These are phyloP conservation scores for Andrena praecox DNA, from an alignment of 2,888 invertebrate genomes.

Conservation along the genomic window DNA sequence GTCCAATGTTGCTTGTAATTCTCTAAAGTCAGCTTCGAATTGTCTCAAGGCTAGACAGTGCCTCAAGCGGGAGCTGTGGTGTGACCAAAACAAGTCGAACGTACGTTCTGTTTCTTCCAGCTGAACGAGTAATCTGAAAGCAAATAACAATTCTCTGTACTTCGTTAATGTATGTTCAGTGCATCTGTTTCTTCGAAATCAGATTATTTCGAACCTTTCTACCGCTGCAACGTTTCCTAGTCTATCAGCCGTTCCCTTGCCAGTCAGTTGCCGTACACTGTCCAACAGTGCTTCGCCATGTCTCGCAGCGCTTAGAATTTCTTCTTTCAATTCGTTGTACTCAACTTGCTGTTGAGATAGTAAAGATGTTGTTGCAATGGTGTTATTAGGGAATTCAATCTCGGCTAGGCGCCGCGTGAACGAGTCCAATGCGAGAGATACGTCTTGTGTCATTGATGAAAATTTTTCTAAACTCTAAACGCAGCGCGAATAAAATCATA, in stretches of 20 bases:
- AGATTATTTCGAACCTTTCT: conserved; percentile 89
- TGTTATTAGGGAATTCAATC: conserved; percentile 97
- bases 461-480: conserved; percentile 96
- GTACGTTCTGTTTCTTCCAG: conserved; percentile 97
- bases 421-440: conserved; percentile 93
- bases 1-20: conserved; percentile 93
- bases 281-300: conserved; percentile 95
- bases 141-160: conserved; percentile 1
- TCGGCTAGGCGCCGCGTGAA: conserved; percentile 96
- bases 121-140: conserved; percentile 93
- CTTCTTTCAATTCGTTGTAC: conserved; percentile 90
- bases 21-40: conserved; percentile 98
- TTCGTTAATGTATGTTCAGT: background rate
- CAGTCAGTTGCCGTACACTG: conserved; percentile 88
- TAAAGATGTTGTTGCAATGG: conserved; percentile 94
- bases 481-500: conserved; percentile 60
- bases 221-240: conserved; percentile 96
- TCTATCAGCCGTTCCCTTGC: conserved; percentile 87
- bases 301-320: conserved; percentile 93
- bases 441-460: conserved; percentile 95
- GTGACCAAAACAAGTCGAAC: conserved; percentile 97
- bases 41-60: conserved; percentile 96
- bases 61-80: conserved; percentile 94
- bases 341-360: conserved; percentile 93
- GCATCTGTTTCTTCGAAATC: background rate